Conservation (phyloP, 2,113 vertebrate genomes). For the Eonycteris spelaea region DNA sequence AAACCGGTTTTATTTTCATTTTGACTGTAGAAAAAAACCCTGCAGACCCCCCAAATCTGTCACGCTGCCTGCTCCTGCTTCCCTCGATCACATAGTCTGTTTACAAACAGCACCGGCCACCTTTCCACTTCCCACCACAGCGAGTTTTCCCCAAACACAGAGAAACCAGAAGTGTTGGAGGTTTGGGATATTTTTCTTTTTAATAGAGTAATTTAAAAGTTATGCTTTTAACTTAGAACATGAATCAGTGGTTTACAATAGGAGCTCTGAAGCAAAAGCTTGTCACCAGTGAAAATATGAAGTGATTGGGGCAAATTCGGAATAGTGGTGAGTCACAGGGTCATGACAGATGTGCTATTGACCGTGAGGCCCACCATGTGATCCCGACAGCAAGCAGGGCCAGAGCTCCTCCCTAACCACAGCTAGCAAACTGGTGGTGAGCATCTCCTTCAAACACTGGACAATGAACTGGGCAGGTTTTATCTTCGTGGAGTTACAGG, state of each 20-base stretch:
- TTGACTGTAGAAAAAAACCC: not conserved
- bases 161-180: constrained; percentile 23
- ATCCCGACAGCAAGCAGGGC: not conserved
- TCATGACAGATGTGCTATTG: not conserved
- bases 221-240: constrained; percentile 39
- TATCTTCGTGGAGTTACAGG: not conserved
- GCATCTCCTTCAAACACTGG: not conserved
- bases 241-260: not conserved
- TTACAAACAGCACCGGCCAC: constrained; percentile 24
- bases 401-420: not conserved
- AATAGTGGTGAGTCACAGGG: not conserved
- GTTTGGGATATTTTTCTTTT: constrained; percentile 40
- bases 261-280: not conserved
- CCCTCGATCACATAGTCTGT: not conserved
- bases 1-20: constrained; percentile 41
- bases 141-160: constrained; percentile 14
- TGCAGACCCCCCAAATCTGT: not conserved
- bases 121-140: constrained; percentile 22
- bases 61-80: not conserved
- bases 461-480: not conserved
- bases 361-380: not conserved
- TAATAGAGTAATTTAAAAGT: constrained; percentile 24
- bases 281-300: not conserved
- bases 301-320: not conserved
- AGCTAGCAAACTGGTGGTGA: not conserved